A percentile compares a stretch with the other conserved stretches of the same genome.
phyloP scores from a whole-genome alignment of 2,888 invertebrate species.

The Girardia tigrina region DNA sequence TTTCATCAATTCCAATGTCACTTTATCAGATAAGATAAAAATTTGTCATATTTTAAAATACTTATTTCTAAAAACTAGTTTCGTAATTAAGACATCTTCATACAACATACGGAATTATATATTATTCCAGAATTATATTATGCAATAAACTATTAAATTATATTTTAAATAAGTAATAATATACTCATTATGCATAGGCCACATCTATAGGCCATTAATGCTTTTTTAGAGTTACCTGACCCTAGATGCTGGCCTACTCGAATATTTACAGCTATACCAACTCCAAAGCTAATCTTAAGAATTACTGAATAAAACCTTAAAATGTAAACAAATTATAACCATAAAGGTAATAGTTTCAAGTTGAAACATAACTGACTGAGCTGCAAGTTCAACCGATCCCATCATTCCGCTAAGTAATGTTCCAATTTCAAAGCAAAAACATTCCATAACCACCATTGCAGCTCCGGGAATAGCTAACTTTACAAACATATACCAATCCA shows the following conservation, averaged over 20 bases:
- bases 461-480: slow-evolving; percentile 34
- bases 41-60: no score
- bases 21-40: no score
- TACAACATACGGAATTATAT: no score
- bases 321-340: slow-evolving; percentile 28
- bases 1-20: no score
- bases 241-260: not conserved
- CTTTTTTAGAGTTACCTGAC: not conserved
- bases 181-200: not conserved
- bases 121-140: no score
- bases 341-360: slow-evolving; percentile 35
- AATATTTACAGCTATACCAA: not conserved
- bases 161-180: not conserved
- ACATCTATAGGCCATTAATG: not conserved
- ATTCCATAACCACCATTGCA: slow-evolving; percentile 33
- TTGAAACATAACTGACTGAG: slow-evolving; percentile 33
- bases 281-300: not conserved
- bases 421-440: slow-evolving; percentile 35
- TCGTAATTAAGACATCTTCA: no score
- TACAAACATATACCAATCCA: slow-evolving; percentile 35
- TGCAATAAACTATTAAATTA: no score
- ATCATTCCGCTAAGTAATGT: slow-evolving; percentile 35
- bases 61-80: no score
- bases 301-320: no score
- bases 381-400: slow-evolving; percentile 31